Evolutionary conservation across 2,797 vertebrate species (phyloP), one percentile per base, ranked within the genome.

Genomic region (Buphagus erythrorhynchus): DNA sequence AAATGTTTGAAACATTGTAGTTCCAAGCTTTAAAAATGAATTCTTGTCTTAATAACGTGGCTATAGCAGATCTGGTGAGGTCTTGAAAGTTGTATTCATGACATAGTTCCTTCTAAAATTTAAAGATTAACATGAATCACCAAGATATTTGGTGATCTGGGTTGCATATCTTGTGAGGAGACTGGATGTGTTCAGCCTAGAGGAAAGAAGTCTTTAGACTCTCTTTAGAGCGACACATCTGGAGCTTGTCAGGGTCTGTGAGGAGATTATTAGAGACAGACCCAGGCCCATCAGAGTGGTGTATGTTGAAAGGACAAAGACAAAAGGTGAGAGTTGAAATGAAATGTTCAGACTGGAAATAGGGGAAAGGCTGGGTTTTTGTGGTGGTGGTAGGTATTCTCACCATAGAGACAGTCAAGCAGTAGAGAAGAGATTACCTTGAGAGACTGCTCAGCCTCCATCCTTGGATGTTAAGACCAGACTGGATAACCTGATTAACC

Each of bases 21-120:
- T 67, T 78, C 10, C 55, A 52, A 33, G 28, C 25, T 52, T 58
- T 36, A 61, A 51, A 63, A 92, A 59, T 10, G n/a, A n/a, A 29
- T 29, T 83, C 2, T 25, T 2, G 1, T 31, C 0, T 0, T 54
- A 35, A 14, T 52, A 57, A 54, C 0, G 4, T 78, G 45, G 3
- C 42, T 79, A 6, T 26, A 45, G 48, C 0, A 5, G 42, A 22
- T 55, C 54, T 8, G 5, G 33, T 55, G 42, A 76, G 26, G 45
- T 36, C 14, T 68, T 72, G 7, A 40, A 49, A 52, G 31, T 21
- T 78, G 28, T 59, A 78, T 25, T 52, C n/a, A 1, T 75, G 28
- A 16, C 4, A 1, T 28, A 13, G 9, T 35, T 78, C 25, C 26
- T 66, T 69, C 33, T 68, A 20, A 57, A 59, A 59, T 51, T 3